Base-by-base conservation (phyloP, 1,140 invertebrate species). In the Pseudoatta argentina region DNA sequence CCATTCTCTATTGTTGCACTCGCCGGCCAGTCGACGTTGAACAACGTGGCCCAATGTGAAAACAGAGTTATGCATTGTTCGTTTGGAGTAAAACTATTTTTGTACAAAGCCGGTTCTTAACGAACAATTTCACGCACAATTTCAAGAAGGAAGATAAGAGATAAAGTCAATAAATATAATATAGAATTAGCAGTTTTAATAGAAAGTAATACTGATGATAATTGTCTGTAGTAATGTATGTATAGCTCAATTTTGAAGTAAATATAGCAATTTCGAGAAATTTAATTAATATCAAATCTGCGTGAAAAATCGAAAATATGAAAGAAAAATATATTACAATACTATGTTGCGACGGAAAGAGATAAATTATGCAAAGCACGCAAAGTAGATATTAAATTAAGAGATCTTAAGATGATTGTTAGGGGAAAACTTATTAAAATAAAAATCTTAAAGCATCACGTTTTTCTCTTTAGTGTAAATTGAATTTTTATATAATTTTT, bases 1-100 rank as follows among this genome's bases (percentile, higher is more conserved):
- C 75, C 71, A 57, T 76, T 89, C 57, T 77, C 76, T 86, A 89
- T 89, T 89, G 88, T 89, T 87, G 57, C 59, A 18, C 57, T 53
- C 39, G 59, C 48, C 21, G 85, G 69, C 73, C 71, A 75, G 85
- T 82, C 75, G 71, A 89, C 88, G 59, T 76, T 71, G 63, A 89
- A 89, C 53, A 89, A 69, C n/a, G 57, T 76, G 48, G 48, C 59
- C 48, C 83, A 72, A 71, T 61, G 81, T 14, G 48, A 77, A 53
- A 66, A 77, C 30, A 16, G 21, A 57, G 34, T 71, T 24, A 21
- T 16, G 8, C 10, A 82, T 79, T 79, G 48, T 67, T 69, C 16
- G 16, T 21, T 55, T 30, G 12, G 7, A 59, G 18, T 71, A 44
- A 57, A 82, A 82, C n/a, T 82, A 82, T 82, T 72, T 57, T 59